A percentile compares a stretch with the other conserved stretches of the same genome.
phyloP scores from a whole-genome alignment of 30 jellyfish, hydroid and myxozoan species.

The Cassiopea andromeda region DNA sequence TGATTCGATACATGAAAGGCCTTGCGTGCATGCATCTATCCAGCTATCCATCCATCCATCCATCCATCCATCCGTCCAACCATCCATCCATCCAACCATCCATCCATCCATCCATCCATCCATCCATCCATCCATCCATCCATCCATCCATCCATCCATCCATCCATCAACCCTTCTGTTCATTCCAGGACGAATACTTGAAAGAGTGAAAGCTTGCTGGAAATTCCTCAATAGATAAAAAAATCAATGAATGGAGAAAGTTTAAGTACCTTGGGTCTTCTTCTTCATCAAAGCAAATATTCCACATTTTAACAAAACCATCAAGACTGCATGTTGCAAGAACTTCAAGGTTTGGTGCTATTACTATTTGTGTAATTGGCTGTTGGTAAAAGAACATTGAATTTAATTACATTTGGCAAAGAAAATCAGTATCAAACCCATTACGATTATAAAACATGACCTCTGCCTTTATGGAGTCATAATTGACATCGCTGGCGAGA shows the following conservation, averaged over 20 bases:
- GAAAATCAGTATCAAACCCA: no score
- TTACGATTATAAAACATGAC: no score
- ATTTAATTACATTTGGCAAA: neutral
- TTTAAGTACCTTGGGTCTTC: constrained; percentile 61
- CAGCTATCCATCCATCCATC: neutral
- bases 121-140: neutral
- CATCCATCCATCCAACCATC: neutral
- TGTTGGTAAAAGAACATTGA: neutral
- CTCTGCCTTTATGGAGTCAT: no score
- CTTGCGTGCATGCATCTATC: neutral
- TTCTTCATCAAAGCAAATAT: constrained; percentile 74
- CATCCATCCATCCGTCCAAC: neutral
- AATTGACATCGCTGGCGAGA: neutral
- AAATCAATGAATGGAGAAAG: neutral
- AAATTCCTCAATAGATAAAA: neutral
- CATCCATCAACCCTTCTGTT: neutral
- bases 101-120: neutral
- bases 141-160: neutral
- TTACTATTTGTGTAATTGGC: constrained; percentile 89
- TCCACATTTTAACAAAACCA: constrained; percentile 93
- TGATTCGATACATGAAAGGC: neutral
- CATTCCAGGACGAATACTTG: neutral
- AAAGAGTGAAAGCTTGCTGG: neutral
- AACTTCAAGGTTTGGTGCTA: constrained; percentile 87
- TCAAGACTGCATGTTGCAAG: constrained; percentile 95